Conservation (phyloP, 2,797 vertebrate species). For the Masticophis lateralis region DNA sequence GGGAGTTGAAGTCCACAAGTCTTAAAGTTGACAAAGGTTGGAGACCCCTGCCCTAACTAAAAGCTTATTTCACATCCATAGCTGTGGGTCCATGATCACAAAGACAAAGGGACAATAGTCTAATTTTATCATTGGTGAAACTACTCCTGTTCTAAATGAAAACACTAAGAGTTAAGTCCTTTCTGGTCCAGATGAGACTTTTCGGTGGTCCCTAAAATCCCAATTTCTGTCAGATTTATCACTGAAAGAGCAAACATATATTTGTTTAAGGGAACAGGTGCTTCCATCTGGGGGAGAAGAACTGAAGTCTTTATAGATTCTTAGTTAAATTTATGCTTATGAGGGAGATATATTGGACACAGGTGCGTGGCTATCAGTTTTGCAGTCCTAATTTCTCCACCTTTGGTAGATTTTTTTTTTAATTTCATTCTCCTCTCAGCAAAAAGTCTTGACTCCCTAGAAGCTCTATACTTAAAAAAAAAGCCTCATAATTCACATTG, state of each 20-base stretch:
- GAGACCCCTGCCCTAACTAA: neutral
- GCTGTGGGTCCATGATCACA: neutral
- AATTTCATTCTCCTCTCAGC: conserved; percentile 33
- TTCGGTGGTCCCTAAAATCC: neutral
- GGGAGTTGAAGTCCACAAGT: no score
- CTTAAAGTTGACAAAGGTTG: no score
- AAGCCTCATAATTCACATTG: conserved; percentile 55
- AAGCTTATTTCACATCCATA: neutral
- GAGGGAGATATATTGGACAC: neutral
- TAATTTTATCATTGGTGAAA: neutral
- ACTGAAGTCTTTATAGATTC: neutral
- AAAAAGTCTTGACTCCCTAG: conserved; percentile 32
- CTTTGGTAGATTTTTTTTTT: conserved; percentile 34
- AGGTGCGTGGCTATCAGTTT: neutral
- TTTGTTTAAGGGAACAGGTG: neutral
- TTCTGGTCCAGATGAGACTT: neutral
- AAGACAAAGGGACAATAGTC: neutral
- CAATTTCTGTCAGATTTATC: neutral
- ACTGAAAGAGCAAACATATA: neutral
- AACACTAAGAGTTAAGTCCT: neutral
- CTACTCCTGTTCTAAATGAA: neutral
- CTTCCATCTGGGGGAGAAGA: neutral
- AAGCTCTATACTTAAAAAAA: conserved; percentile 30
- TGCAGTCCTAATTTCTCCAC: conserved; percentile 28
- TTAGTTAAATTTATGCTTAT: conserved; percentile 21